Evolutionary conservation across 2,888 invertebrate genomes (phyloP).

Genomic region (Lasioglossum figueresi): DNA sequence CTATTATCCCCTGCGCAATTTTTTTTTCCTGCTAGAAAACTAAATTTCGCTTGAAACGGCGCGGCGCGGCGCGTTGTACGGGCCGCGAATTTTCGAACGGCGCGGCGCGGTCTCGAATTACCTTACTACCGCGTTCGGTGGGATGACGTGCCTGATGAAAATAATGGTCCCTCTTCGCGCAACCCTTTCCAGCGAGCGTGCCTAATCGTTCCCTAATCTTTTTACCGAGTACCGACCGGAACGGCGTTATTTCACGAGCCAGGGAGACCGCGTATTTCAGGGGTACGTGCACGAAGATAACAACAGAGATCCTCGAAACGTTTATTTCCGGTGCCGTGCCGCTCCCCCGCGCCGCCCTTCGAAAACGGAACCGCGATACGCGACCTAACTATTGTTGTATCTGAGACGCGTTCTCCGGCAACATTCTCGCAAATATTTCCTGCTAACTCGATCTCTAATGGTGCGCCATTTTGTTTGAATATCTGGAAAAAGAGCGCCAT

Average conservation of each 20-base stretch:
- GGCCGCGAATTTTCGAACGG: constrained; percentile 22
- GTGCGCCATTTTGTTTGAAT: background rate
- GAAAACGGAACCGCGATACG: background rate
- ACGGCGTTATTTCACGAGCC: constrained; percentile 18
- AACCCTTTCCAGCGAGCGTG: constrained; percentile 27
- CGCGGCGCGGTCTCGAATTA: constrained; percentile 23
- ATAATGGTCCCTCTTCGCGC: constrained; percentile 34
- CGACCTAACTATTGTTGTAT: background rate
- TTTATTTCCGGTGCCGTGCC: background rate
- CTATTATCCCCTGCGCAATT: constrained; percentile 41
- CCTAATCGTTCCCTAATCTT: constrained; percentile 46
- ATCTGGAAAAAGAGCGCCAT: background rate
- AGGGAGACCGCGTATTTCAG: constrained; percentile 6
- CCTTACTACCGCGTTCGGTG: constrained; percentile 11
- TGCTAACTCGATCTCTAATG: background rate
- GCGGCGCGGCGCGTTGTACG: background rate
- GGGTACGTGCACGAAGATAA: constrained; percentile 2
- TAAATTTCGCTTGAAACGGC: constrained; percentile 8
- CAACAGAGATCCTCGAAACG: constrained; percentile 1
- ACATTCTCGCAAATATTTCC: background rate
- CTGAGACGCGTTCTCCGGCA: background rate
- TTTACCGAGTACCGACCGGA: constrained; percentile 19
- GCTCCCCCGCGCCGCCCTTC: too few relatives aligned
- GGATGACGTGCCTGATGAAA: constrained; percentile 40
- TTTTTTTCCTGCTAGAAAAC: constrained; percentile 23